Evolutionary conservation across 2,797 vertebrate species (phyloP).

Genomic region (Falco rusticolus): DNA sequence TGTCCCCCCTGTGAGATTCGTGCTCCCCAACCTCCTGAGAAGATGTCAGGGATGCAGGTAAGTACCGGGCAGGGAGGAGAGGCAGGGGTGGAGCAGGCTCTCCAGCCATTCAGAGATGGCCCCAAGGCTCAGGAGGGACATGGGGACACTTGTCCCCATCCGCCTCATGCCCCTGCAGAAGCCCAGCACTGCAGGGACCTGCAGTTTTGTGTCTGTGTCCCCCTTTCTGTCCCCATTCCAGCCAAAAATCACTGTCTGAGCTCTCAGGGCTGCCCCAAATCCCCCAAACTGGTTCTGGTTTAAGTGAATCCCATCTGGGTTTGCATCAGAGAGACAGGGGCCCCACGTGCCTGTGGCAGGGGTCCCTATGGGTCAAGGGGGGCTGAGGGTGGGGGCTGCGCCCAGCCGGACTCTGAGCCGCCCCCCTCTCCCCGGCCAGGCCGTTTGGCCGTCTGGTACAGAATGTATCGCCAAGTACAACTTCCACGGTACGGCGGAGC

Average conservation of each 20-base stretch:
- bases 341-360: fast-evolving
- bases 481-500: conserved; percentile 92
- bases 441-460: conserved; percentile 90
- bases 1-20: conserved; percentile 69
- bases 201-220: neutral
- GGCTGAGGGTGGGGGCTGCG: fast-evolving
- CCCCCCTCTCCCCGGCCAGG: conserved; percentile 44
- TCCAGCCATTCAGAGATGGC: neutral
- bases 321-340: fast-evolving
- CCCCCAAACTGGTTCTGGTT: neutral
- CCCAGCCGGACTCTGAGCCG: fast-evolving
- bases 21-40: conserved; percentile 56
- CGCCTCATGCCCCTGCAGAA: neutral
- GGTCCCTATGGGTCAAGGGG: fast-evolving
- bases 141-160: neutral
- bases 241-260: fast-evolving
- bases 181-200: too few relatives aligned
- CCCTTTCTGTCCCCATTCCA: neutral
- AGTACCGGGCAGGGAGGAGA: fast-evolving
- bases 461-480: conserved; percentile 99
- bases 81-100: neutral
- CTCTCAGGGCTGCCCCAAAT: neutral
- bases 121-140: neutral
- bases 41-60: conserved; percentile 82
- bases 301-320: fast-evolving